Percentiles rank a stretch among this genome's conserved stretches.
These are phyloP conservation scores for Netelia virgata DNA, from an alignment of 2,888 invertebrate species.

Conservation along the genomic window DNA sequence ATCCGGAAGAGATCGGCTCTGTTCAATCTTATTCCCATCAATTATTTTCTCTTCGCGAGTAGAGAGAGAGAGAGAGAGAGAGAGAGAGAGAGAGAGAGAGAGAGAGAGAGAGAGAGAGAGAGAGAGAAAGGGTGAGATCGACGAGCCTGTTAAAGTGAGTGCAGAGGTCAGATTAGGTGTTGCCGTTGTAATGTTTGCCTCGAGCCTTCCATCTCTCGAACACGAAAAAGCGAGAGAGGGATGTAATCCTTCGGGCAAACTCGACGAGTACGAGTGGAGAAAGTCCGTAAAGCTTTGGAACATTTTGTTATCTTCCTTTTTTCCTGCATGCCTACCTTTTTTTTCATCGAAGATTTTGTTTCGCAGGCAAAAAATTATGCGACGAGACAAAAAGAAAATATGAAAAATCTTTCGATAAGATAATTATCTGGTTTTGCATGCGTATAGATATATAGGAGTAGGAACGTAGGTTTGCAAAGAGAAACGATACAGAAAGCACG, in stretches of 20 bases:
- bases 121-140: conserved; percentile 53
- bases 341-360: conserved; percentile 5
- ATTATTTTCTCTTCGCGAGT: conserved; percentile 72
- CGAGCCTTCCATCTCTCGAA: conserved; percentile 22
- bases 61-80: conserved; percentile 44
- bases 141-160: conserved; percentile 60
- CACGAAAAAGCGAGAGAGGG: conserved; percentile 23
- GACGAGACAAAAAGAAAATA: conserved; percentile 9
- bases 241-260: conserved; percentile 58
- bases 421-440: no score
- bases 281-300: conserved; percentile 8
- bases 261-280: conserved; percentile 46
- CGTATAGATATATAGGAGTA: no score
- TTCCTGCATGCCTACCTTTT: conserved; percentile 11
- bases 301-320: conserved; percentile 9
- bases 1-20: conserved; percentile 73
- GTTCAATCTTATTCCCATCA: conserved; percentile 76
- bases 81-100: conserved; percentile 50
- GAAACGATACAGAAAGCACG: no score
- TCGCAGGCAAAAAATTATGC: not conserved
- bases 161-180: conserved; percentile 62
- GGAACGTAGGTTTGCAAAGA: no score
- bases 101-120: conserved; percentile 51
- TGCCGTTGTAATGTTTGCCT: conserved; percentile 46
- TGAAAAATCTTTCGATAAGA: not conserved